Evolutionary conservation across 1,140 invertebrate genomes (phyloP), one percentile per base, ranked within the genome.

Genomic region (Hypsibius dujardini): DNA sequence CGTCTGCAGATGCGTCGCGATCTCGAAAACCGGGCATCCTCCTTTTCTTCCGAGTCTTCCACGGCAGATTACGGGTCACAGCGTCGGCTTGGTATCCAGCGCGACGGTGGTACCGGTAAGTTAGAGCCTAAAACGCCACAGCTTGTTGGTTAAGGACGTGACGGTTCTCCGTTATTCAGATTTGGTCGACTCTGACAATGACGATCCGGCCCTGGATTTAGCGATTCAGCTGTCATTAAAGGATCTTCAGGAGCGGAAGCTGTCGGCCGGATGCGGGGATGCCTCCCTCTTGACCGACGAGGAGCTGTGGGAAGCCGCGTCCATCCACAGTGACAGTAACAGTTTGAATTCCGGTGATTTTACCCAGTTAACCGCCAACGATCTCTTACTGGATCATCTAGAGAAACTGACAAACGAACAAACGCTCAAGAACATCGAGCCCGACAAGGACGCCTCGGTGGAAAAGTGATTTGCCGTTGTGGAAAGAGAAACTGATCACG

Each of bases 1-100:
- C 77, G 85, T 40, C 79, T 87, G n/a, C 85, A 87, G 79, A 85
- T 85, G 81, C 72, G 79, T 3, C 73, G 76, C 62, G 79, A 80
- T 45, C 46, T 70, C 14, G 70, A 70, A 46, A 70, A 70, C 46
- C 70, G 56, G 7, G 40, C 70, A 7, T 67, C 62, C 3, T 67
- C 62, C 42, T 67, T 67, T 42, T 67, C 62, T 67, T 67, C 62
- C 62, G 42, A 42, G 12, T 67, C 62, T 42, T 67, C 62, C 42
- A 42, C 3, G 3, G 62, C 7, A 56, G 50, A 56, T 12, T 56
- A 7, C 7, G n/a, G 50, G 7, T 56, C 50, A 56, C 50, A 7
- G 50, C 50, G 28, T 28, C 28, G 28, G 28, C 28, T 28, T 28
- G 28, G 28, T 28, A 28, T 28, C 28, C 28, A 28, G 28, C 28